phyloP scores from a whole-genome alignment of 2,113 vertebrate genomes.

The Galbula dea region DNA sequence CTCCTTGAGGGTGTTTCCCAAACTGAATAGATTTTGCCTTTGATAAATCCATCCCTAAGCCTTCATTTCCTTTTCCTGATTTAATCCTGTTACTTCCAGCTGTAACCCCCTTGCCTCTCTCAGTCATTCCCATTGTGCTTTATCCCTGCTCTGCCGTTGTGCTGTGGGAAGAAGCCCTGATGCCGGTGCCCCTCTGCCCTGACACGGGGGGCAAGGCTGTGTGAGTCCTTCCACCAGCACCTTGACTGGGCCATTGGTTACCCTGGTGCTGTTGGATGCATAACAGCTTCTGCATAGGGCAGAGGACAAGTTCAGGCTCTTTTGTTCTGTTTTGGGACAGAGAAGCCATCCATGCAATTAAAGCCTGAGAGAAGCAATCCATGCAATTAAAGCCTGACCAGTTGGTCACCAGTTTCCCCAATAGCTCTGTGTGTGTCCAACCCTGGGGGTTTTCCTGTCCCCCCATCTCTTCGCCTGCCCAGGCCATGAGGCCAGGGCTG shows the following conservation, averaged over 20 bases:
- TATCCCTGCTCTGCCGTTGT: accelerated
- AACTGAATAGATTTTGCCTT: background rate
- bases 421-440: background rate
- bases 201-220: accelerated
- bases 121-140: background rate
- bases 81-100: background rate
- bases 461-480: background rate
- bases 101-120: background rate
- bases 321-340: background rate
- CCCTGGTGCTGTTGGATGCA: background rate
- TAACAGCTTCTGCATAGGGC: background rate
- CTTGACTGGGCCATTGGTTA: background rate
- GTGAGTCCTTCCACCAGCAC: accelerated
- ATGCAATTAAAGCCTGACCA: background rate
- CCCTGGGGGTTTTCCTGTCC: background rate
- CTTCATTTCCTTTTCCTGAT: slow-evolving; percentile 16
- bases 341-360: background rate
- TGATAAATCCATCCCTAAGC: background rate
- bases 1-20: background rate
- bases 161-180: background rate
- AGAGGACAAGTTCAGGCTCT: background rate
- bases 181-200: background rate
- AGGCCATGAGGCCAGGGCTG: background rate
- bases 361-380: background rate
- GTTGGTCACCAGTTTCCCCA: background rate